phyloP scores from a whole-genome alignment of 2,113 vertebrate genomes.

The Atractosteus spatula region DNA sequence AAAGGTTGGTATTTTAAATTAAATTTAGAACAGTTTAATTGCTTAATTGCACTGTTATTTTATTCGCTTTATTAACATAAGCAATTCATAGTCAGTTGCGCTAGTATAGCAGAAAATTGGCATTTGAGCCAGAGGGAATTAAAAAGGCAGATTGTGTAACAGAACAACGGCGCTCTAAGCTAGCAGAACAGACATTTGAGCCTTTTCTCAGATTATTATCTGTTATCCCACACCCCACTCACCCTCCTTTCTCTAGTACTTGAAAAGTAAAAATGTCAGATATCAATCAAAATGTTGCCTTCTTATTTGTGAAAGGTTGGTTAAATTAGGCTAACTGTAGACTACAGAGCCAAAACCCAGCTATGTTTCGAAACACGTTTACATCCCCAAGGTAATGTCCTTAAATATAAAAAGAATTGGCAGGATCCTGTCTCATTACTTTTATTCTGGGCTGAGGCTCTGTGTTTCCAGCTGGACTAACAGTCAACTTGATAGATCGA shows the following conservation, averaged over 20 bases:
- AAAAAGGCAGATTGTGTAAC: conserved; percentile 71
- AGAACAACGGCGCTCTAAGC: conserved; percentile 72
- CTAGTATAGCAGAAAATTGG: conserved; percentile 90
- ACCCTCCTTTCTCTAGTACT: not conserved
- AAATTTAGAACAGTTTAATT: conserved; percentile 82
- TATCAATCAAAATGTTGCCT: conserved; percentile 1
- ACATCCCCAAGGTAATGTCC: not conserved
- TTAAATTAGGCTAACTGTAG: conserved; percentile 4
- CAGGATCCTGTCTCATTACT: conserved; percentile 2
- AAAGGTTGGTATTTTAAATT: conserved; percentile 68
- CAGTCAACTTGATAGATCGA: not conserved
- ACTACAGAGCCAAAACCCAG: not conserved
- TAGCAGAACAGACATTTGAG: conserved; percentile 79
- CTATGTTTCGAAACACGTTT: not conserved
- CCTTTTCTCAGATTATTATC: conserved; percentile 60
- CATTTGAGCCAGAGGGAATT: conserved; percentile 81
- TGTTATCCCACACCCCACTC: conserved; percentile 11
- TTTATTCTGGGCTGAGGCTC: not conserved
- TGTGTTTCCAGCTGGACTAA: not conserved
- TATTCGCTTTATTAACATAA: conserved; percentile 80
- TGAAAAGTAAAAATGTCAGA: conserved; percentile 11
- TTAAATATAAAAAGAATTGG: not conserved
- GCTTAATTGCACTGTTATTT: conserved; percentile 84
- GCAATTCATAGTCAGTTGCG: conserved; percentile 73
- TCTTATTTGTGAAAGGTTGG: not conserved